Evolutionary conservation across 2,888 invertebrate genomes (phyloP), one percentile per base, ranked within the genome.

Genomic region (Lysandra bellargus): DNA sequence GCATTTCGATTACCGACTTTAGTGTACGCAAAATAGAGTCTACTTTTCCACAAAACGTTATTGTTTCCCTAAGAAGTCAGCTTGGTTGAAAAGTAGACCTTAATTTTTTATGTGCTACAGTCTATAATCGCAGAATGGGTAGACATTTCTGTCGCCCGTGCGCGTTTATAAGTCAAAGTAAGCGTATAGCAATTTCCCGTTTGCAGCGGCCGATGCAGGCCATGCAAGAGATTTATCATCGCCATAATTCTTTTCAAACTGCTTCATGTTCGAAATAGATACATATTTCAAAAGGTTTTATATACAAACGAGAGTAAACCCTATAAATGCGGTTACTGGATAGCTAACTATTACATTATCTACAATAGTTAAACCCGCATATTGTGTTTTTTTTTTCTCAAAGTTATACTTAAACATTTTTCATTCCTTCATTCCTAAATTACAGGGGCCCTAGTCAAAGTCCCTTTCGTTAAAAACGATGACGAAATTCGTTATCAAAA

Each of bases 211-310:
- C 33, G 69, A 33, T 33, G 69, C 69, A 69, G 9, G 69, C 69
- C 69, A 69, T 69, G 33, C 37, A 17, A 5, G 33, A 64, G 78
- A 78, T 78, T 78, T 64, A 78, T 61, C 17, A 78, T 33, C 37
- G 23, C 33, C 14, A 78, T 78, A 60, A 40, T 78, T 61, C 61
- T 78, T 74, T 78, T 64, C 61, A 40, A 78, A 78, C 78, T 60
- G 78, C 60, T 78, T 78, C 40, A 64, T 78, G 60, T 78, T 78
- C 12, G 40, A 40, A 78, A 78, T 78, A 61, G 17, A 61, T 64
- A 61, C 30, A 37, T 78, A 33, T 44, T 61, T 78, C 49, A 69
- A 69, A 69, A 69, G 69, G 69, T 69, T 69, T 64, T 69, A 69
- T 69, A 17, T 37, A 69, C 33, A 33, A 37, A 17, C 69, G 69